These are phyloP conservation scores for Chrosomus eos DNA, from an alignment of 2,797 vertebrate genomes.

Conservation along the genomic window DNA sequence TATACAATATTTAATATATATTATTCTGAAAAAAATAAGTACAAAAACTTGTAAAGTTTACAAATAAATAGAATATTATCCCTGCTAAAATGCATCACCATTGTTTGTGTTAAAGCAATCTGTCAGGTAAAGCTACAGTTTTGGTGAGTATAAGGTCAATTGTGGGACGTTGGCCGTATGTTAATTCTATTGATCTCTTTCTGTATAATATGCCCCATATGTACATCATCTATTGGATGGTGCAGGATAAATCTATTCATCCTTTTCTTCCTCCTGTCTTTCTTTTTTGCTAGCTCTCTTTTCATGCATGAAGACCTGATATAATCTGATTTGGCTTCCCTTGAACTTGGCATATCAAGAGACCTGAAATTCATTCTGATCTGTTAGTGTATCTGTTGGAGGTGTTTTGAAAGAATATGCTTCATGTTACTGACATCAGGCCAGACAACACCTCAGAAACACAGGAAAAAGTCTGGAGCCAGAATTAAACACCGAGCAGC, in stretches of 20 bases:
- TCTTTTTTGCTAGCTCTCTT: slow-evolving; percentile 21
- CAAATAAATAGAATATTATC: no score
- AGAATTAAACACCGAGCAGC: slow-evolving; percentile 11
- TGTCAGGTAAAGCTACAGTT: background rate
- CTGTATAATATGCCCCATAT: slow-evolving; percentile 25
- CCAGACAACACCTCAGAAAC: slow-evolving; percentile 34
- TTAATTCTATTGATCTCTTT: slow-evolving; percentile 21
- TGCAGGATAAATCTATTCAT: slow-evolving; percentile 31
- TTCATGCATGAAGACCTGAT: slow-evolving; percentile 19
- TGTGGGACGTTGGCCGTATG: background rate
- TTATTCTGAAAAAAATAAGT: no score
- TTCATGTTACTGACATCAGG: slow-evolving; percentile 36
- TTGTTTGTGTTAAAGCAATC: no score
- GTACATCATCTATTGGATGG: slow-evolving; percentile 17
- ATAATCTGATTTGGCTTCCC: slow-evolving; percentile 35
- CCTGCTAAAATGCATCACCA: no score
- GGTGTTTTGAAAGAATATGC: slow-evolving; percentile 37
- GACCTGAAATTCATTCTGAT: slow-evolving; percentile 12
- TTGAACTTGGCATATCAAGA: slow-evolving; percentile 24
- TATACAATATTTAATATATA: no score
- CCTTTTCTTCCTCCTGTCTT: background rate
- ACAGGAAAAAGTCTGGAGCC: slow-evolving; percentile 36
- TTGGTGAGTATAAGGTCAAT: background rate
- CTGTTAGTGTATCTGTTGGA: background rate
- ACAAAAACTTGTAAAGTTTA: no score